Evolutionary conservation across 2,888 invertebrate species (phyloP).

Genomic region (Oxytorus armatus): DNA sequence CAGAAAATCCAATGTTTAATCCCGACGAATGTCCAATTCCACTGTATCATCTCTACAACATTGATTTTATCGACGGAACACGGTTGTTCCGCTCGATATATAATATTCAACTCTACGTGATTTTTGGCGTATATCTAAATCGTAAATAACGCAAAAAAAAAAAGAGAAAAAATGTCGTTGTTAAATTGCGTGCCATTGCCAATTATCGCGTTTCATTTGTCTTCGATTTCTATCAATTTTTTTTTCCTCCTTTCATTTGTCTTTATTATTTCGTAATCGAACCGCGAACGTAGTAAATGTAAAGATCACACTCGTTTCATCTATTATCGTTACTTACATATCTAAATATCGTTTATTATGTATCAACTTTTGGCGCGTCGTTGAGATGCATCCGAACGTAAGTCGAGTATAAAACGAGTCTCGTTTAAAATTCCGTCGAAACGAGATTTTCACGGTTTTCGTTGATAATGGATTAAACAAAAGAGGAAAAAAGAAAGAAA

Average conservation of each 20-base stretch:
- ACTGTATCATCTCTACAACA: constrained; percentile 45
- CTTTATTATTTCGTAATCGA: constrained; percentile 38
- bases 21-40: constrained; percentile 40
- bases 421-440: constrained; percentile 4
- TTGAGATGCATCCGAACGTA: constrained; percentile 54
- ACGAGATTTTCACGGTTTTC: constrained; percentile 20
- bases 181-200: constrained; percentile 17
- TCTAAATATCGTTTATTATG: constrained; percentile 41
- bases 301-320: constrained; percentile 66
- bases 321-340: constrained; percentile 32
- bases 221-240: constrained; percentile 38
- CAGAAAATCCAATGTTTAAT: neutral
- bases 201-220: neutral
- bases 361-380: constrained; percentile 58
- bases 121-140: constrained; percentile 39
- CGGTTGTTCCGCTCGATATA: constrained; percentile 9
- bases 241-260: neutral
- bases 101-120: constrained; percentile 30
- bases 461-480: no score
- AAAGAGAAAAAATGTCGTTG: constrained; percentile 54
- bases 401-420: neutral
- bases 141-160: constrained; percentile 35
- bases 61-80: constrained; percentile 33
- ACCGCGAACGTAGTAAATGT: constrained; percentile 62
- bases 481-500: constrained; percentile 12